These are phyloP conservation scores for Rhynchophorus ferrugineus DNA, from an alignment of 1,140 invertebrate species.

Conservation along the genomic window DNA sequence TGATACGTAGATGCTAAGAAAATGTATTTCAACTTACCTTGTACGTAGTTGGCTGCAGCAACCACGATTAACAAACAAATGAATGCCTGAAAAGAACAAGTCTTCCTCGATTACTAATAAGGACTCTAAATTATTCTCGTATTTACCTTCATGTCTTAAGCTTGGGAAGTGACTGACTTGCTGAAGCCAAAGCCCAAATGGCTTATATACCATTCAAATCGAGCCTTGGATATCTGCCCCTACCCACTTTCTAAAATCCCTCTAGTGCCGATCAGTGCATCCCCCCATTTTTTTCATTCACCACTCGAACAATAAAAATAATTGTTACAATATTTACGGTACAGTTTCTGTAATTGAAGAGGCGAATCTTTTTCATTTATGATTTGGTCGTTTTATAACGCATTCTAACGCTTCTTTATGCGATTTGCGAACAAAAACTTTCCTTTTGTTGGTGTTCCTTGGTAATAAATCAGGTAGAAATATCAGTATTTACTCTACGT, in stretches of 20 bases:
- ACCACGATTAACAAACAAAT: background rate
- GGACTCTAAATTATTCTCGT: too few species aligned
- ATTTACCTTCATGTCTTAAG: slow-evolving; percentile 28
- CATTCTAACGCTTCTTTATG: too few species aligned
- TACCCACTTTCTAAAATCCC: slow-evolving; percentile 19
- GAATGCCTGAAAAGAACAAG: background rate
- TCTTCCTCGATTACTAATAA: too few species aligned
- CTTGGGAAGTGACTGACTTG: slow-evolving; percentile 27
- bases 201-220: slow-evolving; percentile 20
- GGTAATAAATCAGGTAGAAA: too few species aligned
- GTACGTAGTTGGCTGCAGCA: background rate
- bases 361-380: too few species aligned
- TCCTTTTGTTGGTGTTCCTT: too few species aligned
- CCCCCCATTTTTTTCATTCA: slow-evolving; percentile 4
- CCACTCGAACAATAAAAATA: slow-evolving; percentile 13
- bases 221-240: slow-evolving; percentile 23
- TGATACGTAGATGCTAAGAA: too few species aligned
- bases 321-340: slow-evolving; percentile 5
- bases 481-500: too few species aligned
- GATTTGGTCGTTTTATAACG: too few species aligned
- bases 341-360: too few species aligned
- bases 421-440: too few species aligned
- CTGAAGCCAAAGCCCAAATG: slow-evolving; percentile 7
- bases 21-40: background rate
- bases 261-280: slow-evolving; percentile 10